phyloP scores from a whole-genome alignment of 2,888 invertebrate genomes.

The Caenorhabditis virilis region DNA sequence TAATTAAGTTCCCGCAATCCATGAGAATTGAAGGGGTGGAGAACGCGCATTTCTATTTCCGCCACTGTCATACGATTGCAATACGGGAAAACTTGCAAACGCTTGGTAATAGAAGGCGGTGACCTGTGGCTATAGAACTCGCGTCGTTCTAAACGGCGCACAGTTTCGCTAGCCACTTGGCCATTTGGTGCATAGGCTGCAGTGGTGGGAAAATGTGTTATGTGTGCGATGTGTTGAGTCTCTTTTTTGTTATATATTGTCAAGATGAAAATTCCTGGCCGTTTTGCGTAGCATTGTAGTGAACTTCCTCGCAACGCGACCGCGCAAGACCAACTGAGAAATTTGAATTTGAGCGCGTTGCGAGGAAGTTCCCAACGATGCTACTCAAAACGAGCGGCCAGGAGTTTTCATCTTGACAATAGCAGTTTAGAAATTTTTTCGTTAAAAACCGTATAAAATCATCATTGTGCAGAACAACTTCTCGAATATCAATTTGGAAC shows the following conservation, averaged over 20 bases:
- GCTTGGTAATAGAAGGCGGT: neutral
- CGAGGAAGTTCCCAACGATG: too few relatives aligned
- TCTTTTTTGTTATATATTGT: too few relatives aligned
- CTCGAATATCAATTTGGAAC: slow-evolving; percentile 74
- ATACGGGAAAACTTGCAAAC: neutral
- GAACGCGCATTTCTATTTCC: neutral
- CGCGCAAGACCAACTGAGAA: too few relatives aligned
- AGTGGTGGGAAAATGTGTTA: too few relatives aligned
- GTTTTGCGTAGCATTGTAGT: too few relatives aligned
- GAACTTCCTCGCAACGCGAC: too few relatives aligned
- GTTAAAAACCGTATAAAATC: neutral
- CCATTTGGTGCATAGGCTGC: neutral
- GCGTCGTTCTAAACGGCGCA: neutral
- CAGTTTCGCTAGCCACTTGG: neutral
- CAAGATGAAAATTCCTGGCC: too few relatives aligned
- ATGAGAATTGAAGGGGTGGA: neutral
- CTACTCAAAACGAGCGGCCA: too few relatives aligned
- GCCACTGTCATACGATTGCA: neutral
- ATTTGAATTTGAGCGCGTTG: too few relatives aligned
- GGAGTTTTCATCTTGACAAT: too few relatives aligned
- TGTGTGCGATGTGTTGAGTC: too few relatives aligned
- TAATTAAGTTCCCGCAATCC: neutral
- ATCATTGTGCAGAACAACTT: slow-evolving; percentile 9
- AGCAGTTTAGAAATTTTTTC: neutral
- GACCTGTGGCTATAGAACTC: neutral